Evolutionary conservation across 2,797 vertebrate species (phyloP), one percentile per base, ranked within the genome.

Genomic region (Cuniculus paca): DNA sequence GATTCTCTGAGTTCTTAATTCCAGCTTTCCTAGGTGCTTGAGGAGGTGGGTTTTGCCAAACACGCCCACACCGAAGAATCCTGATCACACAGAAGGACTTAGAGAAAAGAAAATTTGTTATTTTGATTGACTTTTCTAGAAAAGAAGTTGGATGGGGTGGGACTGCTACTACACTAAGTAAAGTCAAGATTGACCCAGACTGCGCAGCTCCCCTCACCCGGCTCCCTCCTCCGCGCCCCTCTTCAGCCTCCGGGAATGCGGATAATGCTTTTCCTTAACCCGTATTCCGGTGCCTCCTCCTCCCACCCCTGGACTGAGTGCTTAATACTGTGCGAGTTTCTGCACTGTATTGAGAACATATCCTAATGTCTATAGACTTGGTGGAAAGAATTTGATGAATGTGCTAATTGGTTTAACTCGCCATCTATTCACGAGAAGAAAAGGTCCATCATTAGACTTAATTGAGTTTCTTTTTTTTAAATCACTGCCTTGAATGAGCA

Each of bases 371-470:
- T 79, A 97, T 96, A 98, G 96, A 98, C 97, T 98, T 97, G 74
- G 85, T 97, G 97, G 97, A 97, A 98, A 98, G 95, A 94, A 95
- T 98, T 96, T 98, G 95, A 95, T 96, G 95, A 65, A 96, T 95
- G 97, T 95, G 96, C 98, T 98, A 95, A 97, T 98, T 88, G 97
- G 91, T 42, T 98, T 98, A 97, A 97, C 97, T 95, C 94, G 31
- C 98, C 98, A 98, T 92, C 97, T 93, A 82, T 98, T 97, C 81
- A 96, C 19, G 63, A 96, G 93, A 98, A 98, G 97, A 98, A 98
- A 97, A 98, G 97, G 87, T 88, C 98, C 95, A 95, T 97, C 95
- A 36, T 97, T 98, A 95, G 88, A 95, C 94, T 98, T 98, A 97
- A 96, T 98, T 98, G 97, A 97, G 89, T 90, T 91, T 81, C 52